phyloP scores from a whole-genome alignment of 2,113 vertebrate genomes.

The Telmatochromis brachygnathus region DNA sequence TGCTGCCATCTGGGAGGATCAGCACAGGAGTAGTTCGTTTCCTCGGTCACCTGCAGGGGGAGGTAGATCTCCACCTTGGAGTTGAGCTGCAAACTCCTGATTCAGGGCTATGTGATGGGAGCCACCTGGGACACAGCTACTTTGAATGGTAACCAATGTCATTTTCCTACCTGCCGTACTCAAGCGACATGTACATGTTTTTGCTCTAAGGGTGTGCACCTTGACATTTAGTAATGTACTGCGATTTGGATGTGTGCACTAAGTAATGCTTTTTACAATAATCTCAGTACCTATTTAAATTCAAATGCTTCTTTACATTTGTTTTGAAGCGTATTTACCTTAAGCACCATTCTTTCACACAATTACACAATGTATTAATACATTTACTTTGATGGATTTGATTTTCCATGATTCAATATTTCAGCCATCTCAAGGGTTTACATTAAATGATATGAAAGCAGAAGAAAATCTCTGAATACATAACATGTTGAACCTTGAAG shows the following conservation, averaged over 20 bases:
- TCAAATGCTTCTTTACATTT: neutral
- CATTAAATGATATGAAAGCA: neutral
- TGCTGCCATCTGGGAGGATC: constrained; percentile 69
- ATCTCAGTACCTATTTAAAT: neutral
- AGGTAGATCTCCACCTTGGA: constrained; percentile 63
- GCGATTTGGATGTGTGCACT: neutral
- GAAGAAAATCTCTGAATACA: neutral
- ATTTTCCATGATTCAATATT: neutral
- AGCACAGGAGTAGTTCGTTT: constrained; percentile 66
- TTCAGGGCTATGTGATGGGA: constrained; percentile 41
- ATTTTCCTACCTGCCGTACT: neutral
- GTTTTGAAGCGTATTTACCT: neutral
- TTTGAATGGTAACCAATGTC: constrained; percentile 67
- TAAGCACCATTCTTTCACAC: neutral
- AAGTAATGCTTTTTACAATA: neutral
- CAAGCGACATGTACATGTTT: neutral
- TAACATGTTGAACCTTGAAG: neutral
- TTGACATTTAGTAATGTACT: neutral
- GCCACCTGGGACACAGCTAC: constrained; percentile 55
- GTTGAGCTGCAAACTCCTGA: constrained; percentile 69
- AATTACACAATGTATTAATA: neutral
- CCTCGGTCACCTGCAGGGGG: constrained; percentile 65
- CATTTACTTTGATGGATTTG: neutral
- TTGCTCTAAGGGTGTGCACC: neutral
- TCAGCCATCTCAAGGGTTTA: neutral